Evolutionary conservation across 2,888 invertebrate species (phyloP), one percentile per base, ranked within the genome.

Genomic region (Phortica okadai): DNA sequence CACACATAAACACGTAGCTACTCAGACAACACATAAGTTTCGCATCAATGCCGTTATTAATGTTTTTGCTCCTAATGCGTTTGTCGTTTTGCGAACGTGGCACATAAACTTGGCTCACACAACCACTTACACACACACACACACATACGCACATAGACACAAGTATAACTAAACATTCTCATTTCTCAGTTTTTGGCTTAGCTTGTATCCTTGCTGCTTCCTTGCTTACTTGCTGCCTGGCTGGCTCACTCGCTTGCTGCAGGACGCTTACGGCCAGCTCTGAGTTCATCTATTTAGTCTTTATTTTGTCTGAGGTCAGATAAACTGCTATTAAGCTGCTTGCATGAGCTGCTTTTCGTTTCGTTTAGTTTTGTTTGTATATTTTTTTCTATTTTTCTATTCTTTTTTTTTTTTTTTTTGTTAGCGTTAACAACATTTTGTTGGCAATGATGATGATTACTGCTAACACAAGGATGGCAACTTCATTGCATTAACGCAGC

Each of bases 21-120:
- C 33, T 59, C 41, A 62, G 74, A 59, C 75, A 72, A 76, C 70
- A 82, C 78, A 82, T 79, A 81, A 80, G 77, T 80, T 80, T 77
- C 73, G 67, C 77, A 80, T 80, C 80, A 81, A 73, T 80, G 74
- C 67, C 50, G 56, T 74, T 74, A 74, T 74, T 74, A 74, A 50
- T 74, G 73, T 76, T 78, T 77, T 78, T 75, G 75, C 74, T 75
- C 77, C 76, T 81, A 82, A 81, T 82, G 81, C 80, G 79, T 82
- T 80, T 80, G 80, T 76, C 74, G 75, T 80, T 79, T 78, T 79
- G 77, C 74, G 80, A 77, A 82, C 82, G 82, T 82, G 82, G 79
- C 76, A 80, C 78, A 80, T 80, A 80, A 81, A 80, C 80, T 72
- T 33, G 73, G 10, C 64, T 11, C 50, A 69, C 50, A 21, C 62